Conservation (phyloP, 2,888 invertebrate genomes). For the Drosophila rellima region DNA sequence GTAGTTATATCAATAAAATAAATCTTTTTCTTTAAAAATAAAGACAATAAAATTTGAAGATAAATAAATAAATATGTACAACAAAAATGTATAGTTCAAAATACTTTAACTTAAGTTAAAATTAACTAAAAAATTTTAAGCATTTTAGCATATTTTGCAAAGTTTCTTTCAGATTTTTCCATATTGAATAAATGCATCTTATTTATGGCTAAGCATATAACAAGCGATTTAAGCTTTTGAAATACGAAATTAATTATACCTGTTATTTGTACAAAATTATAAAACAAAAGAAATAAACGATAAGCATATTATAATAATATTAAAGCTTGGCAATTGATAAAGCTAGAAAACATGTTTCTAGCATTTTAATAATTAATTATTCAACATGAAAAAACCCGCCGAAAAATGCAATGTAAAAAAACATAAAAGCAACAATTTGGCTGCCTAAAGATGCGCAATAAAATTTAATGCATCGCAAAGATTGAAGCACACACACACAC, state of each 20-base stretch:
- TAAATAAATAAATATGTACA: no score
- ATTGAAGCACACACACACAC: constrained; percentile 13
- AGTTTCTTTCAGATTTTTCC: neutral
- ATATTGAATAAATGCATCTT: neutral
- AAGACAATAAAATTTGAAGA: neutral
- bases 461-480: constrained; percentile 52
- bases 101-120: no score
- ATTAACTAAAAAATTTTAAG: no score
- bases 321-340: neutral
- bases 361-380: constrained; percentile 10
- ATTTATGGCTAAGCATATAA: neutral
- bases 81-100: no score
- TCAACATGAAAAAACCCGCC: neutral
- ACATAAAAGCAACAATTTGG: constrained; percentile 38
- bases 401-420: constrained; percentile 26
- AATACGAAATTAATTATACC: neutral
- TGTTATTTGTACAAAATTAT: constrained; percentile 5
- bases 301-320: neutral
- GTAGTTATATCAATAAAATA: neutral
- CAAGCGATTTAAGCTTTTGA: neutral
- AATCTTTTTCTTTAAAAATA: neutral
- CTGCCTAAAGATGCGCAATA: constrained; percentile 50
- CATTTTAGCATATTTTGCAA: neutral
- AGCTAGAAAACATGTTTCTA: constrained; percentile 19
- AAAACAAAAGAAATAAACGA: neutral